Conservation (phyloP, 2,797 vertebrate genomes). For the Esox lucius region DNA sequence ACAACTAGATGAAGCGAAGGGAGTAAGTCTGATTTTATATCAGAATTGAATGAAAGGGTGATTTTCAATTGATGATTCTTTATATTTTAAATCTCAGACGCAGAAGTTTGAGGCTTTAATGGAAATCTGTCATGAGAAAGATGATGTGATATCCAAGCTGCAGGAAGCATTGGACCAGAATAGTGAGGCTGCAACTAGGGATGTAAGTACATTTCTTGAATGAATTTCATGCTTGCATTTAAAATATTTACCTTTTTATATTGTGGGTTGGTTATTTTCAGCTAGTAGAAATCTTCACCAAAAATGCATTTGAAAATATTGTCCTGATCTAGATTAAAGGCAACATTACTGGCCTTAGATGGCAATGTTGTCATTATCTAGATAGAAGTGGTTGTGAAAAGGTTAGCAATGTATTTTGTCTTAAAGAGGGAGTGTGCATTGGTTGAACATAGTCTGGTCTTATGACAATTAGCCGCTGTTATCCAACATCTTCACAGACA, state of each 20-base stretch:
- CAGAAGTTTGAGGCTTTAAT: constrained; percentile 71
- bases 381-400: too few species aligned
- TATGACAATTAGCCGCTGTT: too few species aligned
- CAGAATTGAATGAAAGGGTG: background rate
- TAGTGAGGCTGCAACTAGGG: constrained; percentile 58
- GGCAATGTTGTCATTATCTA: too few species aligned
- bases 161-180: constrained; percentile 66
- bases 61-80: background rate
- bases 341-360: too few species aligned
- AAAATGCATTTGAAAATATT: too few species aligned
- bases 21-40: background rate
- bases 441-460: too few species aligned
- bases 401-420: too few species aligned
- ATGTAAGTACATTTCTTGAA: constrained; percentile 41
- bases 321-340: background rate
- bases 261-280: too few species aligned
- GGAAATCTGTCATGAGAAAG: constrained; percentile 76
- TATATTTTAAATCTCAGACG: constrained; percentile 65
- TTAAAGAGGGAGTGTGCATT: too few species aligned
- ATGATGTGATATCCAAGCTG: constrained; percentile 67
- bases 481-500: too few species aligned
- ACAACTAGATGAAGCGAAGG: constrained; percentile 33
- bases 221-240: background rate
- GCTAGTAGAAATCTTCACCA: too few species aligned
- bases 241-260: too few species aligned